Base-by-base conservation (phyloP, 1,140 invertebrate genomes). In the Gyrodactylus salaris region DNA sequence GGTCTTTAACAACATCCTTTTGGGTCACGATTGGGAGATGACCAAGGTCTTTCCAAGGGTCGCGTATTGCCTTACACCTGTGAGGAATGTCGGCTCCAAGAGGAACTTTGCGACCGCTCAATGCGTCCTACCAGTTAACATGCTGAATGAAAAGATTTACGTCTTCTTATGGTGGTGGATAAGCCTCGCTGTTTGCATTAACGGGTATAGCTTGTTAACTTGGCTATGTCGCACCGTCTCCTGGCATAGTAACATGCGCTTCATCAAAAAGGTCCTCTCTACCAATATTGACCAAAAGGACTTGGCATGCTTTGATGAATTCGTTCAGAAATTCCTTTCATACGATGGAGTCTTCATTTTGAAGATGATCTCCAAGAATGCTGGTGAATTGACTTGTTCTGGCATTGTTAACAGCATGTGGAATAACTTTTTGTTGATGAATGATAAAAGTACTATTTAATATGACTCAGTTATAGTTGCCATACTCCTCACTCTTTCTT, bases 131-230 rank as follows among this genome's bases (percentile, higher is more conserved):
- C 70, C 70, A 1, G n/a, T 71, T 16, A 71, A 71, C 26, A 71
- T 71, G 70, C 24, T 71, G 20, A 71, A 71, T 25, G 70, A 71
- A 25, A 71, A 71, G 23, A 71, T 71, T 71, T 71, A 71, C 26
- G 25, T 71, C 23, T 71, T 71, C n/a, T 26, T 71, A 16, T 71
- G 70, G 70, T 25, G 25, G 21, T 71, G 70, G 70, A 71, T 71
- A 16, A 25, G 20, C 7, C 23, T 71, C 26, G 20, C 19, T 25
- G 24, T 20, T 25, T 24, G 21, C 25, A 71, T 71, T 1, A 71
- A 25, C 26, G 20, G 25, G 7, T 24, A 24, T 25, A 24, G 21
- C 26, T n/a, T 71, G n/a, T 2, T 71, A 1, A 21, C 21, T 24
- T 71, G 70, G 70, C 25, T 25, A 25, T 71, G 20, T 2, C 25